These are phyloP conservation scores for Macrochelys suwanniensis DNA, from an alignment of 2,797 vertebrate genomes.

Conservation along the genomic window DNA sequence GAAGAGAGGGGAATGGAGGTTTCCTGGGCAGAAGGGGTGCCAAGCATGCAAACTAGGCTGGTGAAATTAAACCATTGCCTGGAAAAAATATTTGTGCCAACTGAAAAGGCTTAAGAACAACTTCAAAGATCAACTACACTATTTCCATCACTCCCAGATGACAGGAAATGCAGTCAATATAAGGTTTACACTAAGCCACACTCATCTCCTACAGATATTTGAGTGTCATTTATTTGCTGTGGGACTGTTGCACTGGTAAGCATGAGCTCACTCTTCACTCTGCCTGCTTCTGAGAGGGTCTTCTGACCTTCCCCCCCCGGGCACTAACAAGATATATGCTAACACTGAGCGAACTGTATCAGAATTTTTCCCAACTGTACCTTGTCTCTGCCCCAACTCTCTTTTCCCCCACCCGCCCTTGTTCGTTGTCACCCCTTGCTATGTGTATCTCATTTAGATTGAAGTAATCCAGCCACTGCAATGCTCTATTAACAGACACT, in stretches of 20 bases:
- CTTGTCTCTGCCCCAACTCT: not conserved
- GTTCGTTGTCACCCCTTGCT: not conserved
- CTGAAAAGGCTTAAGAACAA: not conserved
- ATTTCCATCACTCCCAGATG: not conserved
- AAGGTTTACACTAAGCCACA: rapidly evolving
- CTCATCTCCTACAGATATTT: rapidly evolving
- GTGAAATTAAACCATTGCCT: rapidly evolving
- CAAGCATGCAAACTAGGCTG: not conserved
- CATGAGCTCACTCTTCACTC: too few relatives aligned
- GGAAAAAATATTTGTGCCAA: too few relatives aligned
- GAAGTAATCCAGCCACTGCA: not conserved
- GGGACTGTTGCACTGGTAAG: rapidly evolving
- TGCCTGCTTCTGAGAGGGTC: not conserved
- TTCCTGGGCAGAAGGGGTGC: not conserved
- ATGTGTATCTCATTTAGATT: too few relatives aligned
- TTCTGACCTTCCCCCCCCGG: not conserved
- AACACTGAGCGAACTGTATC: rapidly evolving
- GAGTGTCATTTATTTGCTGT: not conserved
- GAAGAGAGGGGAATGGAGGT: not conserved
- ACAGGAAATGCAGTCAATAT: not conserved
- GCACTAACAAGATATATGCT: rapidly evolving
- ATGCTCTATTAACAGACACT: not conserved
- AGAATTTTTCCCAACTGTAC: not conserved
- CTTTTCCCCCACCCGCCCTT: rapidly evolving
- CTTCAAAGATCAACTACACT: rapidly evolving